Evolutionary conservation across 2,888 invertebrate genomes (phyloP), one percentile per base, ranked within the genome.

Genomic region (Petrophora chlorosata): DNA sequence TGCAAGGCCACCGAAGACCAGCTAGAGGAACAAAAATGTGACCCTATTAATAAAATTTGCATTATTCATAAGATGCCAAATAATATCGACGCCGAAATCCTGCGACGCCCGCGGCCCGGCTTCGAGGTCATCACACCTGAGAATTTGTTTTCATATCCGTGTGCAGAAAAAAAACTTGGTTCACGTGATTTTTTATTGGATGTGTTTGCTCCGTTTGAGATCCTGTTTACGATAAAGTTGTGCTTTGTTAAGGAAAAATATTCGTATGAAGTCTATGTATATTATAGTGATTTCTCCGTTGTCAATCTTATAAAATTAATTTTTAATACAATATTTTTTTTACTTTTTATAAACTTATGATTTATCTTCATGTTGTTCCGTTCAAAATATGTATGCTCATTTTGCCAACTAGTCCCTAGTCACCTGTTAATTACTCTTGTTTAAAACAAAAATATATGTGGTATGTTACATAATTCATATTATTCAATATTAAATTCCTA

Each of bases 61-160:
- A 75, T 73, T 67, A 75, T 75, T 73, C 68, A 75, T 75, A 47
- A 61, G 67, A 70, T 68, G 68, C 65, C 61, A 54, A 61, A 41
- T 50, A 61, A 60, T 54, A 52, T 61, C 45, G 47, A 54, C 50
- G 43, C 43, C 44, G 45, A 36, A 47, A 56, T 58, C 56, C 53
- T 56, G 44, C 38, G 53, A 54, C 59, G 61, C 61, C 49, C 53
- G 35, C 56, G 58, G 47, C 54, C 41, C 38, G 42, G 53, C 53
- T n/a, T n/a, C 58, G 56, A 66, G 66, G 68, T 67, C 63, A 61
- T 73, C 61, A 62, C 72, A 72, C 73, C 72, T 72, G 72, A 73
- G 73, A 73, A 73, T 72, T 69, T 53, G 56, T 58, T 61, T 54
- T 61, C 58, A 58, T 54, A 61, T 61, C 61, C 61, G 61, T 33